Evolutionary conservation across 2,113 vertebrate species (phyloP), one percentile per base, ranked within the genome.

Genomic region (Paraplagusia blochii): DNA sequence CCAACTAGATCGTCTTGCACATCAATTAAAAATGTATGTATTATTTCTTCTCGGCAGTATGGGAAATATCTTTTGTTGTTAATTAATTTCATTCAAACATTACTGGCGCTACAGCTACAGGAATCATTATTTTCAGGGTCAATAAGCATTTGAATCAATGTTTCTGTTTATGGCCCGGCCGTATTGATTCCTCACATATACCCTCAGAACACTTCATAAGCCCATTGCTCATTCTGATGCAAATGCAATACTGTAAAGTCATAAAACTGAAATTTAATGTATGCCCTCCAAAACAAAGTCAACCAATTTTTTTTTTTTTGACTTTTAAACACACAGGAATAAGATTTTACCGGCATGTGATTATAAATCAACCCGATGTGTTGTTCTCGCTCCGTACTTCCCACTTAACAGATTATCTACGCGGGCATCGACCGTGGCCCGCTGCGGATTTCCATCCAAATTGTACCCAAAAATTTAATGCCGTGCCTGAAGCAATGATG

Each of bases 401-500:
- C 36, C 17, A 57, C 60, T 74, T 56, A 52, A 45, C 36, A 45
- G 70, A 74, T 59, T 2, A 68, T 64, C 62, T 50, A 42, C 62
- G 62, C 46, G 65, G 55, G 55, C 46, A 48, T 29, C 50, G 64
- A 35, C 44, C 12, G 2, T 65, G 68, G 44, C 47, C 22, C 35
- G 0, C 76, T 39, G 59, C 76, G 68, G 59, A 58, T 53, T 44
- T 60, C 60, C 13, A 10, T 52, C 54, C 51, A 43, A 67, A 72
- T 48, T 64, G 71, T 67, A 68, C 19, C 59, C 17, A 45, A 44
- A n/a, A 67, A 53, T 74, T 38, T 66, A 77, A 74, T 53, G 52
- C 57, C 56, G 44, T 39, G 45, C 58, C 62, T 15, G 7, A 55
- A 73, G 70, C 79, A 66, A 80, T 76, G 63, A 69, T 77, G 74